Evolutionary conservation across 2,797 vertebrate genomes (phyloP), one percentile per base, ranked within the genome.

Genomic region (Acomys russatus): DNA sequence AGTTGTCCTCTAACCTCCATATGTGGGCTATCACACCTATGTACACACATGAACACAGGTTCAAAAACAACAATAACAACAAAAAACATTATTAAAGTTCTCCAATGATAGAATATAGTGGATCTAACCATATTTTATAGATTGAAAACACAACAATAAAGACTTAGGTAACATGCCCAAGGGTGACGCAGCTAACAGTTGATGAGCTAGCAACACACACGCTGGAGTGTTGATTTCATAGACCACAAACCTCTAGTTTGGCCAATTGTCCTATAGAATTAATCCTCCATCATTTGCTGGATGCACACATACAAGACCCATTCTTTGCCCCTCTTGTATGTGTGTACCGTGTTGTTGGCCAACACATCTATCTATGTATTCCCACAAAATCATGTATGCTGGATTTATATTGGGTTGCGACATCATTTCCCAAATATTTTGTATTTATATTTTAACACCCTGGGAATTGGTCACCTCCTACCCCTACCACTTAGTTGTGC

Each of bases 51-150:
- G 11, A 1, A 38, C 44, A 17, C 22, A 22, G 12, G 30, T 71
- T 28, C 66, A 56, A 35, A 71, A 18, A 35, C 7, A 44, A 44
- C 44, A 44, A 44, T 4, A n/a, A n/a, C n/a, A 44, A 44, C 28
- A 9, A n/a, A 9, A 35, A 35, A 49, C 73, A 49, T 49, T 76
- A 76, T 23, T 25, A 23, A 76, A 49, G 38, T 76, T 76, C 90
- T 71, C 4, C 64, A 70, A 12, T 89, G 3, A 70, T 83, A 44
- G 33, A 30, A 49, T n/a, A 56, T 79, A 28, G 35, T 61, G 20
- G 61, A 51, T 77, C 96, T 86, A 87, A 54, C 44, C 30, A 49
- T 78, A 20, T 89, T 95, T 95, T 91, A 76, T 82, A 73, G 79
- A 71, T 44, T 88, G 44, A 87, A 91, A 94, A 80, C 20, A 76